Evolutionary conservation across 2,797 vertebrate genomes (phyloP).

Genomic region (Carcharodon carcharias): DNA sequence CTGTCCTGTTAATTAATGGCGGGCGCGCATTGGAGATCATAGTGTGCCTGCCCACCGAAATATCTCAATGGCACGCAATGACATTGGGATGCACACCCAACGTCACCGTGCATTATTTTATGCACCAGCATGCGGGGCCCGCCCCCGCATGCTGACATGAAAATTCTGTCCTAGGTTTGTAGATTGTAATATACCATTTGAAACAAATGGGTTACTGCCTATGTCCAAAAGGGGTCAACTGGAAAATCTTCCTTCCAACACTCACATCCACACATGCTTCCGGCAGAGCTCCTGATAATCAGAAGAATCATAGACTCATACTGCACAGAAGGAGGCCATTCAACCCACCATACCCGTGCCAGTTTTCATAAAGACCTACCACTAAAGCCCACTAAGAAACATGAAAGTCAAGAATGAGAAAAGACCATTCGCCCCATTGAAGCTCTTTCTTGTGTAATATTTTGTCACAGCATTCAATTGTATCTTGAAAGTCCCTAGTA

Average conservation of each 20-base stretch:
- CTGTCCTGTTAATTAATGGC: too few relatives aligned
- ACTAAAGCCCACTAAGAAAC: too few relatives aligned
- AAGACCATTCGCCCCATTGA: background rate
- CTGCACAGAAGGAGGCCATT: too few relatives aligned
- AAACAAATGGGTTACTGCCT: background rate
- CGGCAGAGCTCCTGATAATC: too few relatives aligned
- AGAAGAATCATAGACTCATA: background rate
- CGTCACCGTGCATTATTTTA: too few relatives aligned
- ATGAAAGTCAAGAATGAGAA: background rate
- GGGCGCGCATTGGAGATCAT: too few relatives aligned
- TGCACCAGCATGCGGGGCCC: too few relatives aligned
- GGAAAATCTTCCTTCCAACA: background rate
- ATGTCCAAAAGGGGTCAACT: background rate
- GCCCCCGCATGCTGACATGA: too few relatives aligned
- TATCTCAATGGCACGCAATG: too few relatives aligned
- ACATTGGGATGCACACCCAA: too few relatives aligned
- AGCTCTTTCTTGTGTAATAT: background rate
- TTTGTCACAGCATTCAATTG: background rate
- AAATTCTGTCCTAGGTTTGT: too few relatives aligned
- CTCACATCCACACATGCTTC: background rate
- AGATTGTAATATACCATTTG: background rate
- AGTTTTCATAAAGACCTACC: background rate
- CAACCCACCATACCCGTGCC: background rate
- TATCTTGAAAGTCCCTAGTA: background rate
- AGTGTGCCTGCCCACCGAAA: too few relatives aligned